These are phyloP conservation scores for Gallinago paraguaiae DNA, from an alignment of 2,113 vertebrate species.

Conservation along the genomic window DNA sequence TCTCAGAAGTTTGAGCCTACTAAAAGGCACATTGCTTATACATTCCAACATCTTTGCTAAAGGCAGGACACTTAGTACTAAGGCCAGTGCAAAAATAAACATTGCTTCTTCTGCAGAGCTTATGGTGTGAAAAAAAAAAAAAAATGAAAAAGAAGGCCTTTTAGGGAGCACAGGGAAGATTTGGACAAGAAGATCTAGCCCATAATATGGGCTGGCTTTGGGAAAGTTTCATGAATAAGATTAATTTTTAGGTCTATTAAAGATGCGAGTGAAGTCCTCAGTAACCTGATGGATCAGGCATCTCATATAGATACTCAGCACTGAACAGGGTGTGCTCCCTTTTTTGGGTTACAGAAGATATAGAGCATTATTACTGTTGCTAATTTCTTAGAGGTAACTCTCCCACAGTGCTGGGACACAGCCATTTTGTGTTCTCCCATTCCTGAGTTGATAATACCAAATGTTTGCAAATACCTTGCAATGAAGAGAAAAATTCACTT, in stretches of 20 bases:
- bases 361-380: not conserved
- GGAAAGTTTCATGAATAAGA: not conserved
- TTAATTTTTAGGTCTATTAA: not conserved
- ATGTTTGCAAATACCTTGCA: slow-evolving; percentile 30
- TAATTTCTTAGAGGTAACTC: not conserved
- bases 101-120: not conserved
- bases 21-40: not conserved
- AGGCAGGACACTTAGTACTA: not conserved
- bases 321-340: not conserved
- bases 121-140: not conserved
- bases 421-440: slow-evolving; percentile 22
- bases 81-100: not conserved
- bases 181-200: not conserved
- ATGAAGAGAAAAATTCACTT: slow-evolving; percentile 16
- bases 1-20: not conserved
- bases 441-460: slow-evolving; percentile 38
- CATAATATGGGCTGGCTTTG: not conserved
- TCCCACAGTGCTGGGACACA: not conserved
- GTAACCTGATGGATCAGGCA: not conserved
- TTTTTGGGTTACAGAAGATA: slow-evolving; percentile 20
- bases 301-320: not conserved
- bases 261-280: accelerated
- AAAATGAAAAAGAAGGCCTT: not conserved
- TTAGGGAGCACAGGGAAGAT: not conserved
- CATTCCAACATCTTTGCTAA: not conserved